These are phyloP conservation scores for Papio anubis DNA, from an alignment of 2,113 vertebrate genomes.

Conservation along the genomic window DNA sequence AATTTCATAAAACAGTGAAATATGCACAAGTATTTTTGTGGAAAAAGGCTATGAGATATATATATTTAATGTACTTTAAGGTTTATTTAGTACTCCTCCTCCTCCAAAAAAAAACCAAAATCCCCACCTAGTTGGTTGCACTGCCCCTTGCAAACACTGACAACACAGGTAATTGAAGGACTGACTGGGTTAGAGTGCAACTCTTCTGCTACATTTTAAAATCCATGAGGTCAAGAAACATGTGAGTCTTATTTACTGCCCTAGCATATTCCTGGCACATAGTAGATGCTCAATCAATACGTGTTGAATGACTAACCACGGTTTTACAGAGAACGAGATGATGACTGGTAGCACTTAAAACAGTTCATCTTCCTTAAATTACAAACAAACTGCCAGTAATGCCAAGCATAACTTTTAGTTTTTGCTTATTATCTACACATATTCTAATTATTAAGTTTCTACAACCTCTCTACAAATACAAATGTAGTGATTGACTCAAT, in stretches of 20 bases:
- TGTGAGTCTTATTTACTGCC: neutral
- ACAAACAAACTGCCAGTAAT: neutral
- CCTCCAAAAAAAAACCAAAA: neutral
- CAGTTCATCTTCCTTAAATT: neutral
- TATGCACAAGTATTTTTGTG: neutral
- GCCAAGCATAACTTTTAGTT: neutral
- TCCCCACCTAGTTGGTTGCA: neutral
- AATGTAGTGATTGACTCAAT: neutral
- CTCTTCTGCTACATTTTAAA: neutral
- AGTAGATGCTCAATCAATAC: neutral
- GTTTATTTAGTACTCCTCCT: neutral
- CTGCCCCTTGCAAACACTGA: neutral
- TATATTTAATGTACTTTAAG: neutral
- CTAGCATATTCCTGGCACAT: neutral
- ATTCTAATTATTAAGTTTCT: neutral
- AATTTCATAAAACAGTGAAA: neutral
- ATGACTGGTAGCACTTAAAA: neutral
- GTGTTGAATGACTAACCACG: neutral
- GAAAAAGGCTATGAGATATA: neutral
- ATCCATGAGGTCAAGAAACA: neutral
- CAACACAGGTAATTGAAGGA: neutral
- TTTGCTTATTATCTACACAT: neutral
- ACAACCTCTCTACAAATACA: constrained; percentile 32
- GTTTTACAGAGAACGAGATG: neutral
- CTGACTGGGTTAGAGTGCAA: neutral